A percentile compares a stretch with the other conserved stretches of the same genome.
These are phyloP conservation scores for Synergus itoensis DNA, from an alignment of 2,888 invertebrate species.

Conservation along the genomic window DNA sequence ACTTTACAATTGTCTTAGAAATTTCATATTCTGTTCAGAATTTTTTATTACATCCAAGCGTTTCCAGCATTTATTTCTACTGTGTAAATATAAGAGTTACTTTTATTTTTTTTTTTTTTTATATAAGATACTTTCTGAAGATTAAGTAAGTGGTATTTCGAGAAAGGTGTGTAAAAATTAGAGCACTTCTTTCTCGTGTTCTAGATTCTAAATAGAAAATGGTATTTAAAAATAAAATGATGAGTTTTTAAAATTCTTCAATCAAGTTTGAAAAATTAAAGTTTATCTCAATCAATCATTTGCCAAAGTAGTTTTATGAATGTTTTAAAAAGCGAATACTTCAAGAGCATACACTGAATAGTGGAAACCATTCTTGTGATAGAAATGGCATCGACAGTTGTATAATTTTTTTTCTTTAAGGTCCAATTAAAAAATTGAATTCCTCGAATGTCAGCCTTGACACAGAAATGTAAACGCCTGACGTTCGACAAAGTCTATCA, in stretches of 20 bases:
- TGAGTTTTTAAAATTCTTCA: background rate
- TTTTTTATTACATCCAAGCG: too few relatives aligned
- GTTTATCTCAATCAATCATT: background rate
- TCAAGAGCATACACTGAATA: too few relatives aligned
- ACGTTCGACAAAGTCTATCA: slow-evolving; percentile 1
- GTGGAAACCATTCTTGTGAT: background rate
- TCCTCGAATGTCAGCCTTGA: background rate
- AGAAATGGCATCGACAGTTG: background rate
- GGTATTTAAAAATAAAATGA: background rate
- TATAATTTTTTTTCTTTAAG: background rate
- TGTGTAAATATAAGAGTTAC: too few relatives aligned
- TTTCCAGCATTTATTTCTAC: too few relatives aligned
- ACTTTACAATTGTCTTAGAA: background rate
- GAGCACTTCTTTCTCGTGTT: background rate
- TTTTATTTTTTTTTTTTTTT: background rate
- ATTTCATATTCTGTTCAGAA: too few relatives aligned
- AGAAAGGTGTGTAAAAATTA: background rate
- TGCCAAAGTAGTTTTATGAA: background rate
- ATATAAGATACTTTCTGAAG: background rate
- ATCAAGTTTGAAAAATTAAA: background rate
- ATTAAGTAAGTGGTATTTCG: background rate
- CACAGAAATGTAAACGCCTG: background rate
- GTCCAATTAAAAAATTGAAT: background rate
- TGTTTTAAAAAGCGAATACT: background rate
- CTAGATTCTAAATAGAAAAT: background rate